Evolutionary conservation across 2,797 vertebrate species (phyloP).

Genomic region (Poeciliopsis gracilis): DNA sequence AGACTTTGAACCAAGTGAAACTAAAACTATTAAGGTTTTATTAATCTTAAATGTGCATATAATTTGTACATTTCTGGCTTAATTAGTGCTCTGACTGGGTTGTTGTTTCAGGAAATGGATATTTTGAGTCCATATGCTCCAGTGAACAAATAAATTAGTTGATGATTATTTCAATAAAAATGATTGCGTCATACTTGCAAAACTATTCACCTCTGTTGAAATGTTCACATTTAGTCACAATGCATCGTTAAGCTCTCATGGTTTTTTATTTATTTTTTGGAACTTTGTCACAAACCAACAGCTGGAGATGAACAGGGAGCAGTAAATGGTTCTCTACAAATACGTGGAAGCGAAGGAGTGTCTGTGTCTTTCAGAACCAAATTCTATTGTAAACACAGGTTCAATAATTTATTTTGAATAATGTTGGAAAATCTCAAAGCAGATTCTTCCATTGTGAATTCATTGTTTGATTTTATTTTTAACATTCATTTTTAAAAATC

Average conservation of each 20-base stretch:
- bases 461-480: neutral
- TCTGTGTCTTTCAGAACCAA: neutral
- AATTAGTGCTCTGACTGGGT: too few relatives aligned
- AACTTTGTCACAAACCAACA: neutral
- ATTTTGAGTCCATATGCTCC: too few relatives aligned
- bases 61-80: too few relatives aligned
- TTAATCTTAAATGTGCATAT: too few relatives aligned
- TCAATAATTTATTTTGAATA: neutral
- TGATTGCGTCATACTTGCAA: neutral
- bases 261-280: neutral
- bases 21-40: too few relatives aligned
- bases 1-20: too few relatives aligned
- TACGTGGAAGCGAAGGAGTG: neutral
- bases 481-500: neutral
- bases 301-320: neutral
- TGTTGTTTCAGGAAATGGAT: too few relatives aligned
- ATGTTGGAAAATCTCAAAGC: neutral
- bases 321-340: neutral
- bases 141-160: too few relatives aligned
- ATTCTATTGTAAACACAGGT: neutral
- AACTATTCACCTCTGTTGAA: neutral
- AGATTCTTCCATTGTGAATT: neutral
- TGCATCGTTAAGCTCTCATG: neutral
- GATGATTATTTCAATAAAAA: too few relatives aligned
- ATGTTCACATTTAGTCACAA: neutral